A percentile compares a stretch with the other conserved stretches of the same genome.
These are phyloP conservation scores for Atopsyche davidsoni DNA, from an alignment of 1,140 invertebrate genomes.

Conservation along the genomic window DNA sequence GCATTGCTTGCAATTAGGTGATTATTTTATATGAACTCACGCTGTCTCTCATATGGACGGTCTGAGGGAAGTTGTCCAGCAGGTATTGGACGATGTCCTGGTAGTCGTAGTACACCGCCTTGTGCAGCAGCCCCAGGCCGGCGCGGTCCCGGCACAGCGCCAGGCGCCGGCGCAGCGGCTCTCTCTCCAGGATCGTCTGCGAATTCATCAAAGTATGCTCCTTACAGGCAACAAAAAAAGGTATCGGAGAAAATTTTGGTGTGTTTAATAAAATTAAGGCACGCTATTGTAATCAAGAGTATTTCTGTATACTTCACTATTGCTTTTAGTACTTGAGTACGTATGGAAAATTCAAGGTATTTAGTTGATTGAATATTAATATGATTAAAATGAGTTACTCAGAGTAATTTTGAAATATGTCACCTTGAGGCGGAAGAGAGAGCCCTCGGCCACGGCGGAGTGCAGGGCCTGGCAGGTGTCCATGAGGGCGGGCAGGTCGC, in stretches of 20 bases:
- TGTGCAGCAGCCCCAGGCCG: slow-evolving; percentile 71
- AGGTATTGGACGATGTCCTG: slow-evolving; percentile 68
- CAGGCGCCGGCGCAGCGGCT: slow-evolving; percentile 54
- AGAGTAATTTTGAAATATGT: slow-evolving; percentile 19
- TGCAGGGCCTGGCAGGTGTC: slow-evolving; percentile 64
- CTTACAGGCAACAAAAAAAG: too few species aligned
- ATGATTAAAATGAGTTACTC: neutral
- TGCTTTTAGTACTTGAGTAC: neutral
- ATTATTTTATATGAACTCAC: slow-evolving; percentile 54
- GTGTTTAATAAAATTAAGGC: too few species aligned
- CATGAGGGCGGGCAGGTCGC: slow-evolving; percentile 62
- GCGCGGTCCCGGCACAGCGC: slow-evolving; percentile 64
- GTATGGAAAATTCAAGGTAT: neutral
- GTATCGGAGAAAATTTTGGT: too few species aligned
- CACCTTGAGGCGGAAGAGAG: slow-evolving; percentile 57
- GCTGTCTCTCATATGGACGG: slow-evolving; percentile 68
- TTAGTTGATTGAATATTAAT: neutral
- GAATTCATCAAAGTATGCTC: too few species aligned
- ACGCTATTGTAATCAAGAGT: too few species aligned
- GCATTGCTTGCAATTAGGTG: too few species aligned
- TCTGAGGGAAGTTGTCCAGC: slow-evolving; percentile 64
- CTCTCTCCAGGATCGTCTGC: slow-evolving; percentile 51
- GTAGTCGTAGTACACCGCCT: slow-evolving; percentile 71
- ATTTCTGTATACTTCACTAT: neutral
- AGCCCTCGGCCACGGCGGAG: slow-evolving; percentile 62